Base-by-base conservation (phyloP, 2,888 invertebrate genomes). In the Nemotelus pantherinus region DNA sequence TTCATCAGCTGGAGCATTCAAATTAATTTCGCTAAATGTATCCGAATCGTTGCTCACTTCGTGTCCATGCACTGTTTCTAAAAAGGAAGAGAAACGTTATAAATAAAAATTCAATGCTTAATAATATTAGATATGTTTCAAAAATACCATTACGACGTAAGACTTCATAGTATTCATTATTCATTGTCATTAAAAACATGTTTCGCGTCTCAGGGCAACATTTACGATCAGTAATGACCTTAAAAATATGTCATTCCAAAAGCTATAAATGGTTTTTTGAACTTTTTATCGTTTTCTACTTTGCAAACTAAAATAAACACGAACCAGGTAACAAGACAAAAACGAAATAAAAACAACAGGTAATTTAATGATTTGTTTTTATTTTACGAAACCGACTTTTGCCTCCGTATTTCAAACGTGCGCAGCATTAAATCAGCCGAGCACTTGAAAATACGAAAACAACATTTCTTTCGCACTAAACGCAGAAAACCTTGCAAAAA, bases 21-120 rank as follows among this genome's bases (percentile, higher is more conserved):
- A 84, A 82, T 89, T 89, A 0, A 89, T 87, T 81, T 89, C 90
- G 79, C 87, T 87, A 60, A 88, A 85, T 57, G 84, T 85, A 77
- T 90, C 90, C 68, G 88, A 88, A 80, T 89, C 88, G 4, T 88
- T 81, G 25, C 82, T 83, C 2, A 85, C 82, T 9, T 83, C 80
- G 67, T 84, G 83, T 25, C 87, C 86, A 71, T 85, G 85, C 9
- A 86, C 85, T 47, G 77, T 47, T 47, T 77, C 65, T 68, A 53
- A 9, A 58, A 58, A 7, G 60, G 41, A 74, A 57, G 7, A 58
- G 3, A 48, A 48, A 25, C 25, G 25, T 25, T 25, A 25, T 25
- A 25, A 68, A 63, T 10, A 67, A 67, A 3, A 70, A 41, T 43
- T 41, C 39, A 70, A 6, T 53, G 25, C 25, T 25, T 1, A 25